phyloP scores from a whole-genome alignment of 2,113 vertebrate genomes.

The Nematolebias whitei region DNA sequence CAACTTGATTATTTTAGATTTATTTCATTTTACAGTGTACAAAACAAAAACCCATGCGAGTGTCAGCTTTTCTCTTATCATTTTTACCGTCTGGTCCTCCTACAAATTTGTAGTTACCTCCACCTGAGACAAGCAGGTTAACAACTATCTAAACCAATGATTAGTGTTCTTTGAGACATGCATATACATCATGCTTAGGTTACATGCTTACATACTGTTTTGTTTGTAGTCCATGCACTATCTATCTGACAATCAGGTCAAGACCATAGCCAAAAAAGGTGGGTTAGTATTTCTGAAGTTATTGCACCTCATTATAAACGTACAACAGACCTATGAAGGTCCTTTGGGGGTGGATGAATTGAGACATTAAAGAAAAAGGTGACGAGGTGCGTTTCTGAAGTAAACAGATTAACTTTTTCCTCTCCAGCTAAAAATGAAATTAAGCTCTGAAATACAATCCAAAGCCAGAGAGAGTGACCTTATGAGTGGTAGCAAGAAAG shows the following conservation, averaged over 20 bases:
- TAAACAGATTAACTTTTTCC: constrained; percentile 3
- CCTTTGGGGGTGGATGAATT: neutral
- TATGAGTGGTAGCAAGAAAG: constrained; percentile 11
- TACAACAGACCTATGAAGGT: neutral
- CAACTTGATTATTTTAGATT: no score
- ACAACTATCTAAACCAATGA: neutral
- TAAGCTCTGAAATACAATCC: constrained; percentile 34
- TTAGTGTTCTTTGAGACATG: constrained; percentile 39
- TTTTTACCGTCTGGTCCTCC: neutral
- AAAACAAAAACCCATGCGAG: constrained; percentile 26
- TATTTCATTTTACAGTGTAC: neutral
- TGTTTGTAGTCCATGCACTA: constrained; percentile 66
- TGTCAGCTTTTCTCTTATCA: neutral
- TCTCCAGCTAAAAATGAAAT: constrained; percentile 18
- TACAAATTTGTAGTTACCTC: neutral
- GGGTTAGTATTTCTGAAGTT: constrained; percentile 42
- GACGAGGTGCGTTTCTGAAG: neutral
- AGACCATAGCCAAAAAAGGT: neutral
- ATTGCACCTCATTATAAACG: constrained; percentile 3
- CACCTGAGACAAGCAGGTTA: constrained; percentile 1
- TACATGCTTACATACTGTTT: constrained; percentile 62
- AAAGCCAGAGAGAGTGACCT: constrained; percentile 3
- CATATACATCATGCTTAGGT: constrained; percentile 48
- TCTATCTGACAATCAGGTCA: constrained; percentile 24
- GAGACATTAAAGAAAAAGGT: neutral